A percentile compares a stretch with the other conserved stretches of the same genome.
Evolutionary conservation across 2,113 vertebrate species (phyloP).

Genomic region (Falcunculus frontatus): DNA sequence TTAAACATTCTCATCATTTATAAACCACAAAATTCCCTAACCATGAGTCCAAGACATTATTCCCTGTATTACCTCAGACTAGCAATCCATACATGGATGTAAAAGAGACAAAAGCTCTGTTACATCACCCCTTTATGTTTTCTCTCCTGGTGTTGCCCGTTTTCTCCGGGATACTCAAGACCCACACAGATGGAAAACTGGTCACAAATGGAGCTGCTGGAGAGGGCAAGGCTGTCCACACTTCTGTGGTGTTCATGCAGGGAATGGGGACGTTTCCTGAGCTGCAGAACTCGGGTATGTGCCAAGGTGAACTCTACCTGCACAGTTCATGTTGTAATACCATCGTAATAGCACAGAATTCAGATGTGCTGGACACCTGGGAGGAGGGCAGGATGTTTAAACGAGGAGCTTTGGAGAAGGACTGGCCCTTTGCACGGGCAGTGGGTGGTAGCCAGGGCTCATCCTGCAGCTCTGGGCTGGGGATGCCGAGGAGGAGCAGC

Average conservation of each 20-base stretch:
- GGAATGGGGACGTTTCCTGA: not conserved
- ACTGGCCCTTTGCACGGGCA: not conserved
- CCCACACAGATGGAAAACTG: not conserved
- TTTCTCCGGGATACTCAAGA: not conserved
- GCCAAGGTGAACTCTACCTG: not conserved
- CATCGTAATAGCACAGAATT: not conserved
- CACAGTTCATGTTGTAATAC: not conserved
- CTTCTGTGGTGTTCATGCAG: not conserved
- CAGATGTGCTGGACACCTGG: not conserved
- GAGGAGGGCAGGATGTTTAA: not conserved
- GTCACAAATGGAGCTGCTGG: not conserved
- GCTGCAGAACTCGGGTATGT: fast-evolving
- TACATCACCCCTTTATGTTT: not conserved
- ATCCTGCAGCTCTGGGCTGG: not conserved
- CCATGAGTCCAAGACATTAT: not conserved
- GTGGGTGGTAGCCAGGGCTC: fast-evolving
- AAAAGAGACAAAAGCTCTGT: not conserved
- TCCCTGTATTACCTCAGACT: not conserved
- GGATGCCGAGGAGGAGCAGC: not conserved
- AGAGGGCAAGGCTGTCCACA: not conserved
- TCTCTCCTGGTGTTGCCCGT: not conserved
- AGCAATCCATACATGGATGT: not conserved
- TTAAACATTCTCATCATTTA: not conserved
- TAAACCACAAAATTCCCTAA: not conserved
- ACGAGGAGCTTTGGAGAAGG: not conserved